Conservation (phyloP, 2,888 invertebrate species). For the Hymenopus coronatus region DNA sequence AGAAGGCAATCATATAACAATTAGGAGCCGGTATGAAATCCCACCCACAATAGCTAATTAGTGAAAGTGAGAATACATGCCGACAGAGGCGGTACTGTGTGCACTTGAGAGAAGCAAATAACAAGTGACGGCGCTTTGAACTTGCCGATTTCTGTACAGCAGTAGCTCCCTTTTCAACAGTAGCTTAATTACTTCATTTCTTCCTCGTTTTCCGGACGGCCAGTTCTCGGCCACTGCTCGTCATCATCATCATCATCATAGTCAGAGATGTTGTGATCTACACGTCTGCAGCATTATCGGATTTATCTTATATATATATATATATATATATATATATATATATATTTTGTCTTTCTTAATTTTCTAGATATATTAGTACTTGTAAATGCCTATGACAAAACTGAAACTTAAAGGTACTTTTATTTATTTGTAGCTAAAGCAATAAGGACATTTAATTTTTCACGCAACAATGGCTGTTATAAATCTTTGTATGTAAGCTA, state of each 20-base stretch:
- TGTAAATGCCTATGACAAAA: too few relatives aligned
- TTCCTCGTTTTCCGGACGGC: background rate
- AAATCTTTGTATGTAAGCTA: too few relatives aligned
- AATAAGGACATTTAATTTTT: too few relatives aligned
- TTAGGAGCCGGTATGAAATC: background rate
- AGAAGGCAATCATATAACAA: background rate
- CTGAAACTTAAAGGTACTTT: too few relatives aligned
- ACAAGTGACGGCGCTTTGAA: background rate
- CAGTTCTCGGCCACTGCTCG: background rate
- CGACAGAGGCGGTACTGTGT: background rate
- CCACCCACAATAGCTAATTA: background rate
- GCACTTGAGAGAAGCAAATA: background rate
- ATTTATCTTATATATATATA: too few relatives aligned
- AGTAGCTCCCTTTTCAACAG: background rate
- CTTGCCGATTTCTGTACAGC: background rate
- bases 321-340: too few relatives aligned
- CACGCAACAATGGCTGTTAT: too few relatives aligned
- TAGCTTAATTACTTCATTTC: conserved; percentile 19
- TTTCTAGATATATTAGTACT: too few relatives aligned
- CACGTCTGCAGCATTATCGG: too few relatives aligned
- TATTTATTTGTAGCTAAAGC: too few relatives aligned
- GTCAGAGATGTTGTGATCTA: too few relatives aligned
- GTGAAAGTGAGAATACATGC: background rate
- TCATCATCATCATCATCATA: background rate
- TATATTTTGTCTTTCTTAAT: too few relatives aligned